Conservation (phyloP, 1,140 invertebrate genomes). For the Zaprionus tsacasi region DNA sequence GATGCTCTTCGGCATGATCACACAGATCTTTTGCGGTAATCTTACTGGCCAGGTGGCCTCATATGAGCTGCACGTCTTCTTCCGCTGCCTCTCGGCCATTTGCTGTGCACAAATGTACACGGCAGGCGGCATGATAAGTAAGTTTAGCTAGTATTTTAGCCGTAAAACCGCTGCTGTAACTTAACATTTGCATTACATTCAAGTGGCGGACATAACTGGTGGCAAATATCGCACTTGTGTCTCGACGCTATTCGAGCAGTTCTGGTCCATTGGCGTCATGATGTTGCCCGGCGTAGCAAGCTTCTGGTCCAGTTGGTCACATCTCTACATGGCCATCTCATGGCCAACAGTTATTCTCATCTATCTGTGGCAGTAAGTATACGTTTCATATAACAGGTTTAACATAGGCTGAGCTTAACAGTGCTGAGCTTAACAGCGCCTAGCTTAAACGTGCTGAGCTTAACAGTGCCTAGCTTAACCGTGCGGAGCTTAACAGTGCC, state of each 20-base stretch:
- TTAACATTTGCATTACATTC: not conserved
- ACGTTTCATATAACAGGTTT: too few species aligned
- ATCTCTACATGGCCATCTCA: slow-evolving; percentile 84
- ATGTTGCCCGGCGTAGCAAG: slow-evolving; percentile 83
- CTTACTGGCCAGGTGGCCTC: slow-evolving; percentile 81
- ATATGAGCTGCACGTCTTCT: slow-evolving; percentile 84
- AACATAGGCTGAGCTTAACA: too few species aligned
- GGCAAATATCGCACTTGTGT: slow-evolving; percentile 83
- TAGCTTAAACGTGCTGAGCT: too few species aligned
- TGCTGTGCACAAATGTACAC: slow-evolving; percentile 84
- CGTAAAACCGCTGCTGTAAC: not conserved
- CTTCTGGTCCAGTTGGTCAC: slow-evolving; percentile 83
- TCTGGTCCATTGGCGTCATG: slow-evolving; percentile 85
- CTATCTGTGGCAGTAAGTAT: slow-evolving; percentile 81
- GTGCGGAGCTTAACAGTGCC: too few species aligned
- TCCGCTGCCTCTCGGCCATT: slow-evolving; percentile 83
- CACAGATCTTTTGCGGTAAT: slow-evolving; percentile 83
- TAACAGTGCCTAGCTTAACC: too few species aligned
- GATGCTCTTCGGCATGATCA: slow-evolving; percentile 84
- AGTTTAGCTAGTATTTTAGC: slow-evolving; percentile 32
- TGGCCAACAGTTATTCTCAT: slow-evolving; percentile 84
- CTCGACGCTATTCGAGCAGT: slow-evolving; percentile 83
- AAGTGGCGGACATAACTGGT: slow-evolving; percentile 83
- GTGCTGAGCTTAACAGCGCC: too few species aligned
- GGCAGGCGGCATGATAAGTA: slow-evolving; percentile 83